A percentile compares a stretch with the other conserved stretches of the same genome.
These are phyloP conservation scores for Drosophila ercepeae DNA, from an alignment of 1,140 invertebrate species.

Conservation along the genomic window DNA sequence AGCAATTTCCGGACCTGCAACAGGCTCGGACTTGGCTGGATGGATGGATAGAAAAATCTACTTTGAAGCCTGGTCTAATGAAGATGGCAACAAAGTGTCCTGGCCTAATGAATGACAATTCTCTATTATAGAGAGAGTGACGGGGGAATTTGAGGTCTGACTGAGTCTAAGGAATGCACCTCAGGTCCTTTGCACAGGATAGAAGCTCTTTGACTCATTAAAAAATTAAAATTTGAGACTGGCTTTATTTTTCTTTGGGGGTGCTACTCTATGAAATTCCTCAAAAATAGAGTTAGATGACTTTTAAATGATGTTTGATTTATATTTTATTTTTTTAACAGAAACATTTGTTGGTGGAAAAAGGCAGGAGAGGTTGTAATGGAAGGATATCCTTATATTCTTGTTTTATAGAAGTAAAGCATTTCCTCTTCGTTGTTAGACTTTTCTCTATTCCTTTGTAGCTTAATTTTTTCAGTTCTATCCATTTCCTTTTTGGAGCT, in stretches of 20 bases:
- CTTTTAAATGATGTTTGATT: neutral
- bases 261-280: neutral
- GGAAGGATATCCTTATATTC: too few relatives aligned
- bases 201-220: conserved; percentile 61
- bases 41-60: conserved; percentile 19
- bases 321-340: too few relatives aligned
- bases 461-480: conserved; percentile 25
- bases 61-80: conserved; percentile 60
- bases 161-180: conserved; percentile 13
- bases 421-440: neutral
- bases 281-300: fast-evolving
- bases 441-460: neutral
- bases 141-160: conserved; percentile 1
- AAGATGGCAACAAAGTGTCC: conserved; percentile 33
- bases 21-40: neutral
- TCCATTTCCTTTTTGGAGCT: conserved; percentile 48
- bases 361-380: too few relatives aligned
- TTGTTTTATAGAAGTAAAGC: too few relatives aligned
- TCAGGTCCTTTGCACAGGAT: neutral
- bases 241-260: conserved; percentile 9
- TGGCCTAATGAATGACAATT: conserved; percentile 53
- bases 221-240: conserved; percentile 45
- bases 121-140: neutral
- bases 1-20: conserved; percentile 59
- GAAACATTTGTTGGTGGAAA: too few relatives aligned